Base-by-base conservation (phyloP, 2,113 vertebrate species). In the Ancistrus triradiatus region DNA sequence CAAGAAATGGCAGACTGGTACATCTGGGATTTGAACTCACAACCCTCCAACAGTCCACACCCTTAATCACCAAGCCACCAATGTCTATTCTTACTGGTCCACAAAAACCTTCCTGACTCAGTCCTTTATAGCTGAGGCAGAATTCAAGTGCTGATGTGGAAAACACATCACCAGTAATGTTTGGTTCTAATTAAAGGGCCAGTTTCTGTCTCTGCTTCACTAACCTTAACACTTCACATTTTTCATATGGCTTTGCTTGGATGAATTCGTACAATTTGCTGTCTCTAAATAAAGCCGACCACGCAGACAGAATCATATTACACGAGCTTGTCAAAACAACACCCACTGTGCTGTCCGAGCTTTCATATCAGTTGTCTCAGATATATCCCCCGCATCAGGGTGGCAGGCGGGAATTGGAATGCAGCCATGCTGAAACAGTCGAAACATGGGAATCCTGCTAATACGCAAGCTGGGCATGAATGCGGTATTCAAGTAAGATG, bases 241-340 rank as follows among this genome's bases (percentile, higher is more conserved):
- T 13, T 3, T 2, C 14, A 37, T 11, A 37, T 8, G 35, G 9
- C 35, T 37, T 37, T 8, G 4, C 17, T 43, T 18, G 37, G 38
- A 25, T 59, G 11, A 46, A 44, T 8, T 19, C 38, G 4, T 57
- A 24, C 53, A 38, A 40, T 43, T 58, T 60, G 58, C 21, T 22
- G 57, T 63, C 60, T 52, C 11, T 24, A 42, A 28, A 63, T 63
- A 63, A 63, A 63, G 25, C 35, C 48, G 8, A 28, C 60, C 60
- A 63, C 48, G 24, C 37, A 63, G 38, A 33, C 48, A 51, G 60
- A 63, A 52, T 63, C 60, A 52, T 40, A 63, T 63, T 63, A 63
- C 60, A 63, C 4, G 7, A 52, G 17, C 35, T 48, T 63, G 60
- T 63, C 62, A 53, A 55, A 55, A 53, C 42, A 49, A 49, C 63